Evolutionary conservation across 2,113 vertebrate species (phyloP).

Genomic region (Calypte anna): DNA sequence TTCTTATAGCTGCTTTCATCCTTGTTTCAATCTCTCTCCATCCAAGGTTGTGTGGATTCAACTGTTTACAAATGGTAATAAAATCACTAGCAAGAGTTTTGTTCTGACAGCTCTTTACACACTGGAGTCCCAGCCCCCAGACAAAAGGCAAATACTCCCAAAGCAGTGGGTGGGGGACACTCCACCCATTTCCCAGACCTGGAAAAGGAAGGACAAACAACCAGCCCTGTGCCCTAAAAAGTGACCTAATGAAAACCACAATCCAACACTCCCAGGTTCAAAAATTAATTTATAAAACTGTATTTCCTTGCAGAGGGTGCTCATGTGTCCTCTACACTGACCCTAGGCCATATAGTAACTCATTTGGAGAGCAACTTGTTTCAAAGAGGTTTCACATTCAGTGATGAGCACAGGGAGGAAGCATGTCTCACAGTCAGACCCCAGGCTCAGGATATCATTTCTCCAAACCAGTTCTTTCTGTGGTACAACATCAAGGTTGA

Average conservation of each 20-base stretch:
- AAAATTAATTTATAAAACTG: conserved; percentile 30
- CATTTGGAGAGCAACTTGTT: conserved; percentile 49
- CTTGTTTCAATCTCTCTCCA: conserved; percentile 39
- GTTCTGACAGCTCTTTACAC: not conserved
- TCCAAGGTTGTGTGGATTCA: conserved; percentile 49
- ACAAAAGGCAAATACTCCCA: not conserved
- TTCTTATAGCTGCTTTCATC: conserved; percentile 43
- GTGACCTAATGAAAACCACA: not conserved
- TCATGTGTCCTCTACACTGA: conserved; percentile 5
- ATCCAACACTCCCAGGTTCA: not conserved
- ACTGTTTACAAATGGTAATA: conserved; percentile 1
- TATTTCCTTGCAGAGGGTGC: conserved; percentile 43
- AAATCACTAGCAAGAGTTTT: not conserved
- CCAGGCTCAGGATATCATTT: conserved; percentile 16
- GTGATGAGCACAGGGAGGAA: not conserved
- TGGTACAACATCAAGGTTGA: not conserved
- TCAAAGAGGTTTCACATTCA: conserved; percentile 55
- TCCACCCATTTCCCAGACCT: not conserved
- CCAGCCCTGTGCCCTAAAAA: not conserved
- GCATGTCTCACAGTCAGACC: conserved; percentile 4
- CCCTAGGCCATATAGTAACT: conserved; percentile 42
- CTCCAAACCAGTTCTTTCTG: conserved; percentile 38
- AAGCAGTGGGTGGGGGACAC: not conserved
- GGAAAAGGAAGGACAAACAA: not conserved
- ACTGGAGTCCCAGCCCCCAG: not conserved